phyloP scores from a whole-genome alignment of 2,888 invertebrate genomes.

The Drosophila testacea region DNA sequence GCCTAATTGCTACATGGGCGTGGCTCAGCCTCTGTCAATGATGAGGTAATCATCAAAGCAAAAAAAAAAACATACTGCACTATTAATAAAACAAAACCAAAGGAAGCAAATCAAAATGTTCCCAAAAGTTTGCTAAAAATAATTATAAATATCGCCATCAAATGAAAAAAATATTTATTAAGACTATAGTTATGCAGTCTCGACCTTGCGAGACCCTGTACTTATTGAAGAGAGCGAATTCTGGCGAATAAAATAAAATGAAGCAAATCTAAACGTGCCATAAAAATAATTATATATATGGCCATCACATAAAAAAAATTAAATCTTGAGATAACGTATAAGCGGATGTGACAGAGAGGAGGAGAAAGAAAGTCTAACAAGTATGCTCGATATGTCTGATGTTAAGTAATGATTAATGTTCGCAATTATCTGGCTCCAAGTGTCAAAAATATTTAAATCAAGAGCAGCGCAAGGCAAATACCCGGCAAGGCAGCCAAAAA shows the following conservation, averaged over 20 bases:
- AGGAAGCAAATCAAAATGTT: not conserved
- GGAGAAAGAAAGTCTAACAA: constrained; percentile 3
- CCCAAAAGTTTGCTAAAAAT: constrained; percentile 43
- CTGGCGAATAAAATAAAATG: no score
- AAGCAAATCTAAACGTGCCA: no score
- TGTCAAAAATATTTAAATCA: constrained; percentile 82
- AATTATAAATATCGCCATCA: constrained; percentile 13
- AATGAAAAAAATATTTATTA: not conserved
- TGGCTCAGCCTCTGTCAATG: constrained; percentile 37
- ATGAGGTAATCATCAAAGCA: constrained; percentile 29
- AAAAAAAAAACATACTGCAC: not conserved
- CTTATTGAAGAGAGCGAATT: no score
- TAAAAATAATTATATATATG: no score
- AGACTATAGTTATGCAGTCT: no score
- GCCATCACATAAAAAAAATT: no score
- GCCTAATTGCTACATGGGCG: constrained; percentile 59
- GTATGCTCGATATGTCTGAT: constrained; percentile 50
- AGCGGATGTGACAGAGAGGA: not conserved
- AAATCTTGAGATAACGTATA: constrained; percentile 1
- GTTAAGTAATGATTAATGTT: constrained; percentile 75
- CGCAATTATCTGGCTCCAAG: constrained; percentile 75
- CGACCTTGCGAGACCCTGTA: no score
- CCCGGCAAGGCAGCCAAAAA: constrained; percentile 25
- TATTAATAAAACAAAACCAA: not conserved
- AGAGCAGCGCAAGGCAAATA: constrained; percentile 52